Conservation (phyloP, 2,888 invertebrate genomes). For the Perithous albicinctus region DNA sequence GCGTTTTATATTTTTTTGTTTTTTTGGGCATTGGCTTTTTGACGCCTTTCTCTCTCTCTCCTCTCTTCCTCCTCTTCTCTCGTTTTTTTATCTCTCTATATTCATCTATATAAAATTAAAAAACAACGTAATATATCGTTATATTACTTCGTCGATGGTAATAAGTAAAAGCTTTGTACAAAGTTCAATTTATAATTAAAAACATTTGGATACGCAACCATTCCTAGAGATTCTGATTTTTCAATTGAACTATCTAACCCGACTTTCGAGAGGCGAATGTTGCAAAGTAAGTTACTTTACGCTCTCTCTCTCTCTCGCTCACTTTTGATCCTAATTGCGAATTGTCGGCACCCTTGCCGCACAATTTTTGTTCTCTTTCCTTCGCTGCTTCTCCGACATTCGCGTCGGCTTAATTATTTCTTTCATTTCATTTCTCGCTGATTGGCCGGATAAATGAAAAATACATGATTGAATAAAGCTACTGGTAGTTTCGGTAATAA, state of each 20-base stretch:
- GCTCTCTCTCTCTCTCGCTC: conserved; percentile 32
- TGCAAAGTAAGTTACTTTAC: conserved; percentile 57
- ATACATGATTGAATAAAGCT: conserved; percentile 22
- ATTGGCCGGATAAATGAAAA: conserved; percentile 67
- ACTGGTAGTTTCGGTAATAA: conserved; percentile 10
- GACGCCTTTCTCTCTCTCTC: conserved; percentile 55
- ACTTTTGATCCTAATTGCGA: conserved; percentile 35
- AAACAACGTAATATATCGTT: conserved; percentile 84
- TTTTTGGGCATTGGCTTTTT: conserved; percentile 35
- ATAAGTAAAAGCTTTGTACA: conserved; percentile 84
- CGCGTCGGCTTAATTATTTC: conserved; percentile 31
- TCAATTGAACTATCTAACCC: conserved; percentile 72
- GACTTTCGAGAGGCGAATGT: conserved; percentile 64
- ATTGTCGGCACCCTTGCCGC: not conserved
- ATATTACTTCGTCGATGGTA: conserved; percentile 83
- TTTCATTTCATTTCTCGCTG: conserved; percentile 68
- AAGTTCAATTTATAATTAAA: conserved; percentile 84
- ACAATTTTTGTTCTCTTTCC: conserved; percentile 51
- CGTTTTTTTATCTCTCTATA: conserved; percentile 72
- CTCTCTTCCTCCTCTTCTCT: conserved; percentile 41
- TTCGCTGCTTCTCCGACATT: not conserved
- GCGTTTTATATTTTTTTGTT: conserved; percentile 23
- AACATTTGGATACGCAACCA: conserved; percentile 82
- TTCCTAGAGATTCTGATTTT: conserved; percentile 78
- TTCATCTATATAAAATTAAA: conserved; percentile 84